Evolutionary conservation across 2,888 invertebrate species (phyloP).

Genomic region (Phania funesta): DNA sequence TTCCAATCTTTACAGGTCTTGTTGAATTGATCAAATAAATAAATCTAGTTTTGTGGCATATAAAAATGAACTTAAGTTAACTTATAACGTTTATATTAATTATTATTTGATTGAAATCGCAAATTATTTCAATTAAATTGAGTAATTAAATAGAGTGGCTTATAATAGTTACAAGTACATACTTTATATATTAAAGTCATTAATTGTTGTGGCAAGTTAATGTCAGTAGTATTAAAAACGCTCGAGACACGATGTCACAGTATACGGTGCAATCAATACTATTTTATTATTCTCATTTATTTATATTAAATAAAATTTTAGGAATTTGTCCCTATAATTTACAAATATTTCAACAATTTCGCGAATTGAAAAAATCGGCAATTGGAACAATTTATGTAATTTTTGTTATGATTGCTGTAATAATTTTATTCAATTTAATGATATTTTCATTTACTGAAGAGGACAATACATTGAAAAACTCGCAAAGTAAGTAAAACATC

Average conservation of each 20-base stretch:
- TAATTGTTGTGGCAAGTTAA: not conserved
- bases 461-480: constrained; percentile 73
- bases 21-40: not conserved
- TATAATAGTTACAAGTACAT: not conserved
- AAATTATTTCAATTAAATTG: constrained; percentile 40
- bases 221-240: not conserved
- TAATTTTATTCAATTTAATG: constrained; percentile 75
- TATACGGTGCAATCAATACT: constrained; percentile 73
- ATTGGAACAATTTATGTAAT: constrained; percentile 75
- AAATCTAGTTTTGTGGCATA: constrained; percentile 10
- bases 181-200: not conserved
- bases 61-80: not conserved
- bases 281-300: constrained; percentile 74
- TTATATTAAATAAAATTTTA: constrained; percentile 76
- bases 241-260: constrained; percentile 56
- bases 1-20: too few species aligned
- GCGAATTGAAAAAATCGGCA: constrained; percentile 74
- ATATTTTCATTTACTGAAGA: constrained; percentile 76
- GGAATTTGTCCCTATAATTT: constrained; percentile 78
- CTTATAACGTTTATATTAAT: not conserved
- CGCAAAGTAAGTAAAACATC: constrained; percentile 75
- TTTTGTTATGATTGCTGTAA: constrained; percentile 69
- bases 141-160: constrained; percentile 17
- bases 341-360: constrained; percentile 71
- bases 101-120: constrained; percentile 31